Percentiles rank a stretch among this genome's conserved stretches.
Conservation (phyloP, 2,888 invertebrate species). For the Masnerella sp. region DNA sequence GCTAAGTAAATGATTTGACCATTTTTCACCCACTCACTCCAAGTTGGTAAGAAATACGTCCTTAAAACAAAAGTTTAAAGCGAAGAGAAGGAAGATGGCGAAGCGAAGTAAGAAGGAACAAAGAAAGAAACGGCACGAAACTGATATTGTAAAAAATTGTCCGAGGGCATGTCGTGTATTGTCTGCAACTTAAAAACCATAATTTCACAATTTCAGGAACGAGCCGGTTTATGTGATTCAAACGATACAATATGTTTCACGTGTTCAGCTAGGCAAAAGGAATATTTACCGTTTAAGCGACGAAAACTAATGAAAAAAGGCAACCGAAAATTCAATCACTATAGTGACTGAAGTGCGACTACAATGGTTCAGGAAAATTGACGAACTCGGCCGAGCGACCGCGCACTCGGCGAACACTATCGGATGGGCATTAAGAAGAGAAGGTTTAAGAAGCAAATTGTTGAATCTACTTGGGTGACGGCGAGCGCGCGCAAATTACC, state of each 20-base stretch:
- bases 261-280: conserved; percentile 71
- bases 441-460: conserved; percentile 14
- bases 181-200: conserved; percentile 61
- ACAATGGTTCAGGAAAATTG: conserved; percentile 40
- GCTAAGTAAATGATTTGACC: too few relatives aligned
- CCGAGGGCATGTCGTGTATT: conserved; percentile 56
- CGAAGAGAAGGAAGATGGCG: not conserved
- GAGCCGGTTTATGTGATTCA: conserved; percentile 63
- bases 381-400: conserved; percentile 9
- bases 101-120: conserved; percentile 28
- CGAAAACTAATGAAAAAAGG: conserved; percentile 30
- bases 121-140: conserved; percentile 52
- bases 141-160: conserved; percentile 54
- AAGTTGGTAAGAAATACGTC: conserved; percentile 59
- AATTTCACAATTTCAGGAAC: conserved; percentile 64
- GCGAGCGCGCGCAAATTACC: conserved; percentile 25
- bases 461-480: conserved; percentile 12
- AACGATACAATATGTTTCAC: conserved; percentile 70
- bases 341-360: conserved; percentile 57
- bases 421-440: conserved; percentile 1
- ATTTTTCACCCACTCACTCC: too few relatives aligned
- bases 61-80: conserved; percentile 19
- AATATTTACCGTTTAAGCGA: conserved; percentile 63
- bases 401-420: too few relatives aligned
- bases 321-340: conserved; percentile 54